A percentile compares a stretch with the other conserved stretches of the same genome.
These are phyloP conservation scores for Drosophila colorata DNA, from an alignment of 2,888 invertebrate genomes.

Conservation along the genomic window DNA sequence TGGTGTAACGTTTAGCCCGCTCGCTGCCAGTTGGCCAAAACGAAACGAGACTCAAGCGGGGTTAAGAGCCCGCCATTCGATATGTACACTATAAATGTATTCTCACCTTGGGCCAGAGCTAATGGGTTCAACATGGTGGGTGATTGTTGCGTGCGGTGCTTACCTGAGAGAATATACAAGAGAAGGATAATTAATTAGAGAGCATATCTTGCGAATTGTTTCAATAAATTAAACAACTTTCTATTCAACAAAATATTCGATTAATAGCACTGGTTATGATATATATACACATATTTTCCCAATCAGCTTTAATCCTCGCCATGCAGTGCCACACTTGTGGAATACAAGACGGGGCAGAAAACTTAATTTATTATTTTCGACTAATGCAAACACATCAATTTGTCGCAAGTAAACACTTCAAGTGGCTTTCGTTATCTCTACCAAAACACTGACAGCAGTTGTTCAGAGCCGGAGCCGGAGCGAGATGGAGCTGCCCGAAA, in stretches of 20 bases:
- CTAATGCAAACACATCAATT: conserved; percentile 79
- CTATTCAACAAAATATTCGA: conserved; percentile 6
- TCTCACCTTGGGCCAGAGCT: conserved; percentile 46
- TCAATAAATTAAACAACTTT: conserved; percentile 18
- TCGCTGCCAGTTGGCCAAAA: background rate
- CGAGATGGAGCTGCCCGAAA: conserved; percentile 32
- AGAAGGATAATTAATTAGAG: conserved; percentile 42
- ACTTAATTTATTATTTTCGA: conserved; percentile 75
- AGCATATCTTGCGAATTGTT: conserved; percentile 12
- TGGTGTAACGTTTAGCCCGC: conserved; percentile 24
- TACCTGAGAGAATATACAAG: conserved; percentile 33
- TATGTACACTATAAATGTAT: conserved; percentile 37
- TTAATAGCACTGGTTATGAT: conserved; percentile 15
- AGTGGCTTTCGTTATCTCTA: conserved; percentile 75
- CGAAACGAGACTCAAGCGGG: conserved; percentile 26
- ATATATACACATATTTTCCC: background rate
- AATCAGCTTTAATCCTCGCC: conserved; percentile 15
- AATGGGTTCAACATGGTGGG: conserved; percentile 39
- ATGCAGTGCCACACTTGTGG: background rate
- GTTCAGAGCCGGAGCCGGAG: background rate
- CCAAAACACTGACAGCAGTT: conserved; percentile 67
- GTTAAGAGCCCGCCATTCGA: conserved; percentile 11
- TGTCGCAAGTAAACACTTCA: conserved; percentile 78
- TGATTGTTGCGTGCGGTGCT: conserved; percentile 42
- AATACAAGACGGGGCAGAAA: conserved; percentile 27